Evolutionary conservation across 2,113 vertebrate species (phyloP).

Genomic region (Oncorhynchus kisutch): DNA sequence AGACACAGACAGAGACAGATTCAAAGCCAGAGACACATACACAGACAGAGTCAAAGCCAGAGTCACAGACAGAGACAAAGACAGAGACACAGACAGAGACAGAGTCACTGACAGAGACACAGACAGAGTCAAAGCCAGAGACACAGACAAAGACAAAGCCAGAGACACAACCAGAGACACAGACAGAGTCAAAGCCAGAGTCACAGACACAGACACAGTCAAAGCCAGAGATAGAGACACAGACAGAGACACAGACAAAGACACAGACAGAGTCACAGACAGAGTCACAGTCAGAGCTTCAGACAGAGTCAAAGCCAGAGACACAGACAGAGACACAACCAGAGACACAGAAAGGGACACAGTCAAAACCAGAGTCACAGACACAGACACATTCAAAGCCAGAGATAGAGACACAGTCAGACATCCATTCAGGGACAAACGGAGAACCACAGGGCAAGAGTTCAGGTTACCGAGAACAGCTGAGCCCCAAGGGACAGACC

Average conservation of each 20-base stretch:
- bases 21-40: fast-evolving
- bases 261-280: no score
- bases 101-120: constrained; percentile 11
- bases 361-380: constrained; percentile 1
- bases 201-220: not conserved
- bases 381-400: not conserved
- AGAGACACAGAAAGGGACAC: not conserved
- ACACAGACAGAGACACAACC: not conserved
- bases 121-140: constrained; percentile 7
- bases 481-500: constrained; percentile 51
- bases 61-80: not conserved
- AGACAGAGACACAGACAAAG: constrained; percentile 1
- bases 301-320: no score
- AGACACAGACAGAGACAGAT: no score
- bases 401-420: not conserved
- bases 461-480: constrained; percentile 56
- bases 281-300: not conserved
- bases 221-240: not conserved
- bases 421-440: not conserved
- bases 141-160: constrained; percentile 14
- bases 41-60: not conserved
- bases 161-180: constrained; percentile 13
- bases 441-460: constrained; percentile 22
- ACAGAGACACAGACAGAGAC: not conserved
- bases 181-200: constrained; percentile 29